These are phyloP conservation scores for Tenthredo mesomela DNA, from an alignment of 2,888 invertebrate genomes.

Conservation along the genomic window DNA sequence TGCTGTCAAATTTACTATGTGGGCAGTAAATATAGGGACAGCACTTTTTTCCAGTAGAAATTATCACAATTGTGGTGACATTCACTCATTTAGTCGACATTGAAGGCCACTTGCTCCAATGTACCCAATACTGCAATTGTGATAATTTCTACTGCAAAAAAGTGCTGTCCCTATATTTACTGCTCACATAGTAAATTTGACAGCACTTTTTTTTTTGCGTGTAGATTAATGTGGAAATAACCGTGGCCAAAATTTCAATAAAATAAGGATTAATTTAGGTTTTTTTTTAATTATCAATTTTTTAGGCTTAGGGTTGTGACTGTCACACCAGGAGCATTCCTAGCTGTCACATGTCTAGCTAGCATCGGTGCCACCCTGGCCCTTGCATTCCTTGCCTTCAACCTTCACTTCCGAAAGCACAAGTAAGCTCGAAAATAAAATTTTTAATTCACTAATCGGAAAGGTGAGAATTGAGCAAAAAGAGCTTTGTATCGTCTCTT, in stretches of 20 bases:
- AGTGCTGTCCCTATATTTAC: no score
- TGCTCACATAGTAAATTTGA: no score
- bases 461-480: neutral
- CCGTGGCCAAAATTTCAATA: neutral
- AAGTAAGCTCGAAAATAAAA: constrained; percentile 81
- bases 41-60: no score
- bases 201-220: no score
- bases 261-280: neutral
- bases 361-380: constrained; percentile 88
- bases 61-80: no score
- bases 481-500: neutral
- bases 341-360: constrained; percentile 86
- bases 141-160: no score
- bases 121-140: no score
- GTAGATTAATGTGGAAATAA: neutral
- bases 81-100: no score
- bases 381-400: constrained; percentile 88
- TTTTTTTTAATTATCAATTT: neutral
- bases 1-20: no score
- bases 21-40: no score
- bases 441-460: neutral
- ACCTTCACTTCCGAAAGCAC: constrained; percentile 89
- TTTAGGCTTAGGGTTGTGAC: constrained; percentile 86
- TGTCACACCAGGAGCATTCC: constrained; percentile 88
- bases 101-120: no score